phyloP scores from a whole-genome alignment of 2,797 vertebrate genomes.

The Xenops minutus region DNA sequence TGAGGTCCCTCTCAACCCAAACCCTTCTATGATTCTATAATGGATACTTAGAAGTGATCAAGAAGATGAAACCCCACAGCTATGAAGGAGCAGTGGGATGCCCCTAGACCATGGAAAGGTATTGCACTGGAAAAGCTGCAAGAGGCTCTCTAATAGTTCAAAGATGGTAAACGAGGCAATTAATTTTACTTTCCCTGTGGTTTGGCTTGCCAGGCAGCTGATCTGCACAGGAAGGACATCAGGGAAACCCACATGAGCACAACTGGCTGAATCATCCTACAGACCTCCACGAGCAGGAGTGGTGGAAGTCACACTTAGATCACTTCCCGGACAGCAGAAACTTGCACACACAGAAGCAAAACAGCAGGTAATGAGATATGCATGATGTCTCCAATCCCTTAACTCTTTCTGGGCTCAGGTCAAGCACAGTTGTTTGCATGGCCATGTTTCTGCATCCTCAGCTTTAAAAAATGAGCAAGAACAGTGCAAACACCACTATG shows the following conservation, averaged over 20 bases:
- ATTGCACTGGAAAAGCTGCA: not conserved
- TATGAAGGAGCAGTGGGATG: not conserved
- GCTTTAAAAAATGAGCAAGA: not conserved
- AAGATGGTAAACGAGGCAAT: not conserved
- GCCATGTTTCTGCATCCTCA: not conserved
- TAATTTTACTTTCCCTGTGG: not conserved
- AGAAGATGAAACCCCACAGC: not conserved
- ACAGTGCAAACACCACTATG: not conserved
- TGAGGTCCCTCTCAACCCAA: not conserved
- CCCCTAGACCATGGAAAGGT: not conserved
- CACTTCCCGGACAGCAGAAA: conserved; percentile 11
- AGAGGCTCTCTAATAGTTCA: not conserved
- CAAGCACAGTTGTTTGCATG: not conserved
- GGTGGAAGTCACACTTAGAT: conserved; percentile 41
- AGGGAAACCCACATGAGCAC: conserved; percentile 10
- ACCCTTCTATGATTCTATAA: not conserved
- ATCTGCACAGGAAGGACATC: conserved; percentile 37
- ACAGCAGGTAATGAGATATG: not conserved
- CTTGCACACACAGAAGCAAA: not conserved
- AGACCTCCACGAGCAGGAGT: not conserved
- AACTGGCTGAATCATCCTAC: conserved; percentile 29
- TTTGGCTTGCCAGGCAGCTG: conserved; percentile 13
- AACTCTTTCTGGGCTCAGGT: not conserved
- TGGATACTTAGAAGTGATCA: not conserved
- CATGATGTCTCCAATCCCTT: not conserved